These are phyloP conservation scores for Orchestes rusci DNA, from an alignment of 2,888 invertebrate genomes.

Conservation along the genomic window DNA sequence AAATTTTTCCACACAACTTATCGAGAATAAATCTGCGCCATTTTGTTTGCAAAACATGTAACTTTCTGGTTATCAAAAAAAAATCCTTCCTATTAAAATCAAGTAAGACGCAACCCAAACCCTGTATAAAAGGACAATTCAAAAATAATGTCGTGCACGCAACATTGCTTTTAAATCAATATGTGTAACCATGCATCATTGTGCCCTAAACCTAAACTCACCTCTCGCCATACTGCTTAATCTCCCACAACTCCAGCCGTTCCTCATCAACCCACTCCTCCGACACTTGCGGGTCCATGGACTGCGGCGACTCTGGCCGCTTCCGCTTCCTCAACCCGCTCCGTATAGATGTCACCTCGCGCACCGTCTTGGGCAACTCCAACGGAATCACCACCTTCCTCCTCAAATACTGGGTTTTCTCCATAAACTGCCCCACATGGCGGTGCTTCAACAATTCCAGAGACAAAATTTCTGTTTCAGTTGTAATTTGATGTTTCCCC, in stretches of 20 bases:
- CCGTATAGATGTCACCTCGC: conserved; percentile 87
- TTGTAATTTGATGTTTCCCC: conserved; percentile 88
- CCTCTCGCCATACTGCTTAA: conserved; percentile 85
- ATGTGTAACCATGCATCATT: too few relatives aligned
- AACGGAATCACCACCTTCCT: conserved; percentile 90
- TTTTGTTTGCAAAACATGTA: too few relatives aligned
- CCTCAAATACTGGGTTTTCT: conserved; percentile 87
- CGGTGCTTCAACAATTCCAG: conserved; percentile 84
- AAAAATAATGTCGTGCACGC: too few relatives aligned
- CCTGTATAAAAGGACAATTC: too few relatives aligned
- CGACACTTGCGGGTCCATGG: conserved; percentile 87
- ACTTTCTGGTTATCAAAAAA: too few relatives aligned
- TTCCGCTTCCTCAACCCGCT: conserved; percentile 90
- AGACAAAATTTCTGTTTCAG: conserved; percentile 92
- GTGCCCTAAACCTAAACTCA: conserved; percentile 39
- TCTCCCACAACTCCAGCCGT: conserved; percentile 93
- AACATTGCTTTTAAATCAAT: too few relatives aligned
- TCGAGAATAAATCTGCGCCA: too few relatives aligned
- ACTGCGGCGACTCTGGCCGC: conserved; percentile 88
- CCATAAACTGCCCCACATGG: conserved; percentile 80
- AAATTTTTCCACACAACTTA: too few relatives aligned
- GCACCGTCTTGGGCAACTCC: conserved; percentile 81
- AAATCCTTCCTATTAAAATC: too few relatives aligned
- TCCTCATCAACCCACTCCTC: conserved; percentile 98
- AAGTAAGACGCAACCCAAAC: too few relatives aligned